Evolutionary conservation across 2,888 invertebrate genomes (phyloP).

Genomic region (Aethes cnicana): DNA sequence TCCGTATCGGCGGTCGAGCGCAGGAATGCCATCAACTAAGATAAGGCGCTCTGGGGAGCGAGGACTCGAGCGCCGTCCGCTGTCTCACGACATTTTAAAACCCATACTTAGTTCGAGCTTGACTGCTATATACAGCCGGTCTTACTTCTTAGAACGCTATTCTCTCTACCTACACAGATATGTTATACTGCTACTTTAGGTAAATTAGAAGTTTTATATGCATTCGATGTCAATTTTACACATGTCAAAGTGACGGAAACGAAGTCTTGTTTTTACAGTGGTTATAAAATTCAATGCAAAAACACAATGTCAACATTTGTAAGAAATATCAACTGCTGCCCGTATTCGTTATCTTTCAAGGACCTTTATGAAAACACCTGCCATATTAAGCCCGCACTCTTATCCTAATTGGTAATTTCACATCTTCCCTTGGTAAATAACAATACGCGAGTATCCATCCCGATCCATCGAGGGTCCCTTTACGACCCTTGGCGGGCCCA

Average conservation of each 20-base stretch:
- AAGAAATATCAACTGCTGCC: too few species aligned
- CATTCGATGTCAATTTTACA: too few species aligned
- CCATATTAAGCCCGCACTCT: too few species aligned
- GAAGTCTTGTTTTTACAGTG: too few species aligned
- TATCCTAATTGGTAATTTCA: too few species aligned
- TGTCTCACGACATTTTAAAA: constrained; percentile 55
- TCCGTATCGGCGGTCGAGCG: constrained; percentile 74
- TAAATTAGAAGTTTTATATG: too few species aligned
- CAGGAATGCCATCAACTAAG: constrained; percentile 79
- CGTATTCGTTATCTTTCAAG: too few species aligned
- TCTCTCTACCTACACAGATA: not conserved
- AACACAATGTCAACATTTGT: too few species aligned
- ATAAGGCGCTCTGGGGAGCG: constrained; percentile 69
- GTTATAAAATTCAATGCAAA: too few species aligned
- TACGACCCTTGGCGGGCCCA: constrained; percentile 24
- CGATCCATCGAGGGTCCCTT: constrained; percentile 25
- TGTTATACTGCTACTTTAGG: not conserved
- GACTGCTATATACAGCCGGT: not conserved
- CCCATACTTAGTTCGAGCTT: constrained; percentile 39
- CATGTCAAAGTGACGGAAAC: too few species aligned
- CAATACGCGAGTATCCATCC: constrained; percentile 10
- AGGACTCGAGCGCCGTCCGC: constrained; percentile 50
- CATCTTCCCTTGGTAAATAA: not conserved
- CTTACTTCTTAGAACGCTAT: not conserved
- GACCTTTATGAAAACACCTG: too few species aligned